These are phyloP conservation scores for Philaethria dido DNA, from an alignment of 2,888 invertebrate species.

Conservation along the genomic window DNA sequence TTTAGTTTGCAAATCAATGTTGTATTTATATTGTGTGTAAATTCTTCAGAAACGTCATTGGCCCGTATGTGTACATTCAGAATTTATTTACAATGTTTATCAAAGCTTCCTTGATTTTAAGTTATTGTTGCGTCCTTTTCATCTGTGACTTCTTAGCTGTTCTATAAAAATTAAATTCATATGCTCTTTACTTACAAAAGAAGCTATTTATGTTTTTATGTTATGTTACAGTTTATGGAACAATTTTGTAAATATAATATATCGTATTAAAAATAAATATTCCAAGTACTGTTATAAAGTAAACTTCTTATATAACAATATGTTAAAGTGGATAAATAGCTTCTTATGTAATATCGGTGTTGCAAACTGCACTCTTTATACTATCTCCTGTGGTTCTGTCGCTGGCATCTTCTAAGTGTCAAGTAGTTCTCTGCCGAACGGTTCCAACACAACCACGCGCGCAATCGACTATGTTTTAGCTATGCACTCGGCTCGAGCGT, in stretches of 20 bases:
- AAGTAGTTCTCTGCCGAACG: constrained; percentile 74
- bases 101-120: constrained; percentile 69
- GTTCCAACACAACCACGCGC: constrained; percentile 75
- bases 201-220: constrained; percentile 55
- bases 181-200: constrained; percentile 72
- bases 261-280: too few relatives aligned
- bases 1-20: constrained; percentile 81
- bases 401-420: constrained; percentile 78
- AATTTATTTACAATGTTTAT: constrained; percentile 60
- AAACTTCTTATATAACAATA: background rate
- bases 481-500: constrained; percentile 81
- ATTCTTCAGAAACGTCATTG: constrained; percentile 63
- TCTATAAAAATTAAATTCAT: constrained; percentile 75
- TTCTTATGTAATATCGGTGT: constrained; percentile 76
- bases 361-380: constrained; percentile 84
- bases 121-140: constrained; percentile 70
- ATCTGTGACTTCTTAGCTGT: constrained; percentile 80
- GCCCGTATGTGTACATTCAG: constrained; percentile 60
- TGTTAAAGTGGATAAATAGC: constrained; percentile 53
- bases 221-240: background rate
- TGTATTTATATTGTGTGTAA: constrained; percentile 76
- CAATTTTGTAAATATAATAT: too few relatives aligned
- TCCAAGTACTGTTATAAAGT: background rate
- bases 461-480: constrained; percentile 70
- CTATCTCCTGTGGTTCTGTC: constrained; percentile 81